These are phyloP conservation scores for Tipula unca DNA, from an alignment of 2,888 invertebrate species.

Conservation along the genomic window DNA sequence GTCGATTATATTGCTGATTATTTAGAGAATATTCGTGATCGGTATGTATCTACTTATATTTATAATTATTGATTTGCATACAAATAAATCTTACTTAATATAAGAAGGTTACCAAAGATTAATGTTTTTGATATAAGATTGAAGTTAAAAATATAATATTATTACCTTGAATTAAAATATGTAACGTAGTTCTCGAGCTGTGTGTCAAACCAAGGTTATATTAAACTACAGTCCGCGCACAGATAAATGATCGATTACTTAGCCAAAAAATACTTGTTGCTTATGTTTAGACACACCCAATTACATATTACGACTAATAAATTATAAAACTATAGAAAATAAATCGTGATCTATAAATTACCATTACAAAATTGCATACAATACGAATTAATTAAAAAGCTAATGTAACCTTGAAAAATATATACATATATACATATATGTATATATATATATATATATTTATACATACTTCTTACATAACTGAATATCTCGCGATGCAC, in stretches of 20 bases:
- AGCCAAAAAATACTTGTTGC: too few relatives aligned
- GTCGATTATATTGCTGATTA: conserved; percentile 90
- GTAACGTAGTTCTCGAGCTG: not conserved
- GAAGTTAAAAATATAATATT: not conserved
- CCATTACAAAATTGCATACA: not conserved
- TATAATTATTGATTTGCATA: not conserved
- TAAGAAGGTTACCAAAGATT: not conserved
- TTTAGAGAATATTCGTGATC: conserved; percentile 86
- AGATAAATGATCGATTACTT: too few relatives aligned
- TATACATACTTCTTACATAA: not conserved
- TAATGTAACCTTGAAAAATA: not conserved
- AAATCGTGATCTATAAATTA: not conserved
- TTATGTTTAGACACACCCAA: not conserved
- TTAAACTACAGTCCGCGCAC: not conserved
- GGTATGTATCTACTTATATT: conserved; percentile 46
- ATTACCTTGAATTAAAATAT: not conserved
- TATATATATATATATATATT: too few relatives aligned
- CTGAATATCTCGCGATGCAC: not conserved
- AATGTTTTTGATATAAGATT: not conserved
- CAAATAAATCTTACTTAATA: not conserved
- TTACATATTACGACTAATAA: not conserved
- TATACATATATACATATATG: not conserved
- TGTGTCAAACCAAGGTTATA: not conserved
- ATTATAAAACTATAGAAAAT: not conserved
- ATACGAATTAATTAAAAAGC: not conserved